phyloP scores from a whole-genome alignment of 2,113 vertebrate species.

The Corythornis madagascariensis region DNA sequence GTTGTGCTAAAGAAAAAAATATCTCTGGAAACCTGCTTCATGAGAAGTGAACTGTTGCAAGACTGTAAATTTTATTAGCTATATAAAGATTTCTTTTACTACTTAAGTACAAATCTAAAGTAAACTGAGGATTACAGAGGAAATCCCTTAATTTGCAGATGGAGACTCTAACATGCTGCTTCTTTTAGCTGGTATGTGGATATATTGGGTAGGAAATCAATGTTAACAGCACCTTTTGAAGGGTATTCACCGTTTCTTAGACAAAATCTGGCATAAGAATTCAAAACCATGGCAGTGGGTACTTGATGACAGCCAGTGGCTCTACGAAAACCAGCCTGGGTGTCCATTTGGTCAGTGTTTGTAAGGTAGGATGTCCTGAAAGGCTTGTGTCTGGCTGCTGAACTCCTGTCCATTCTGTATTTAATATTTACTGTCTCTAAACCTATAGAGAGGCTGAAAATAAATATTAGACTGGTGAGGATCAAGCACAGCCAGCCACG shows the following conservation, averaged over 20 bases:
- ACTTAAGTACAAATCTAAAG: background rate
- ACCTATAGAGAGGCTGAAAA: background rate
- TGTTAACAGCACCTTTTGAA: background rate
- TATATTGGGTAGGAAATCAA: background rate
- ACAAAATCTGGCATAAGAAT: background rate
- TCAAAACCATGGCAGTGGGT: background rate
- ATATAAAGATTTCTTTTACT: background rate
- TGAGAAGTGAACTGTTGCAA: background rate
- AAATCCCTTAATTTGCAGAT: slow-evolving; percentile 19
- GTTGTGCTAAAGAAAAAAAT: background rate
- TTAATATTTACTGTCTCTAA: background rate
- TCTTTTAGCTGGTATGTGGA: background rate
- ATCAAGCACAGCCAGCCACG: background rate
- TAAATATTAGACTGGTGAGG: background rate
- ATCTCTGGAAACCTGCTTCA: background rate
- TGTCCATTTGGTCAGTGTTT: background rate
- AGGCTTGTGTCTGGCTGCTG: accelerated
- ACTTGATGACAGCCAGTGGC: background rate
- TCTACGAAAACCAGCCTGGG: background rate
- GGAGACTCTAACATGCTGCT: background rate
- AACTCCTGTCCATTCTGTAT: background rate
- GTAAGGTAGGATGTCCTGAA: background rate
- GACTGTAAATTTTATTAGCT: background rate
- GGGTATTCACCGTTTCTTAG: background rate
- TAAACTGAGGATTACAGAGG: background rate